Evolutionary conservation across 2,888 invertebrate species (phyloP).

Genomic region (Clitarchus hookeri): DNA sequence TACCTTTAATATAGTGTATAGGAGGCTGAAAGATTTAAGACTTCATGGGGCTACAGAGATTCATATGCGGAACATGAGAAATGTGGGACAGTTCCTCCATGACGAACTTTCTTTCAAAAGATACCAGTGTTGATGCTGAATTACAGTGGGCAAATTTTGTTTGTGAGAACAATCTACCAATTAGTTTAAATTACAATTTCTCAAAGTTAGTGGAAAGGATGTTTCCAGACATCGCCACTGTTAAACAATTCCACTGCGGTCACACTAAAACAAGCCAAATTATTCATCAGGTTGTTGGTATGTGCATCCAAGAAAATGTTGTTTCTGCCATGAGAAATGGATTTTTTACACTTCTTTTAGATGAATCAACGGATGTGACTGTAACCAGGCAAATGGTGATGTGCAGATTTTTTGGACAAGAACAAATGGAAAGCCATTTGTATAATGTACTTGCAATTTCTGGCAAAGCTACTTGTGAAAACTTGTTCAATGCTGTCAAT

Average conservation of each 20-base stretch:
- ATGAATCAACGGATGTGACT: conserved; percentile 7
- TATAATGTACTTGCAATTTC: neutral
- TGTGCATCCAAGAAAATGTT: neutral
- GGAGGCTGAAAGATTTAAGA: no score
- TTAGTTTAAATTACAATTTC: conserved; percentile 9
- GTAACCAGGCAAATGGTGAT: conserved; percentile 18
- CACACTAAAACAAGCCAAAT: conserved; percentile 22
- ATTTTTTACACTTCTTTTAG: neutral
- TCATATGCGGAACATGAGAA: no score
- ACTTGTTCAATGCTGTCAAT: conserved; percentile 9
- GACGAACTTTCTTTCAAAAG: neutral
- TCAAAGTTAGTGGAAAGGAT: neutral
- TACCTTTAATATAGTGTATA: no score
- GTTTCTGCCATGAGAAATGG: neutral
- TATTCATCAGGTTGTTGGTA: neutral
- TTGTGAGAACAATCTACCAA: conserved; percentile 11
- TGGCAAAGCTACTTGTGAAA: neutral
- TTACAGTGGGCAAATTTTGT: conserved; percentile 12
- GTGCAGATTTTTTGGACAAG: neutral
- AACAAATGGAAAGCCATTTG: conserved; percentile 12
- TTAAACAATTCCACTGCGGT: neutral
- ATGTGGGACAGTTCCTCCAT: neutral
- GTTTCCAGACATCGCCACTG: conserved; percentile 15
- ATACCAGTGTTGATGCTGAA: neutral
- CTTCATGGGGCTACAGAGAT: no score